phyloP scores from a whole-genome alignment of 1,140 invertebrate species.

The Zaprionus kolodkinae region DNA sequence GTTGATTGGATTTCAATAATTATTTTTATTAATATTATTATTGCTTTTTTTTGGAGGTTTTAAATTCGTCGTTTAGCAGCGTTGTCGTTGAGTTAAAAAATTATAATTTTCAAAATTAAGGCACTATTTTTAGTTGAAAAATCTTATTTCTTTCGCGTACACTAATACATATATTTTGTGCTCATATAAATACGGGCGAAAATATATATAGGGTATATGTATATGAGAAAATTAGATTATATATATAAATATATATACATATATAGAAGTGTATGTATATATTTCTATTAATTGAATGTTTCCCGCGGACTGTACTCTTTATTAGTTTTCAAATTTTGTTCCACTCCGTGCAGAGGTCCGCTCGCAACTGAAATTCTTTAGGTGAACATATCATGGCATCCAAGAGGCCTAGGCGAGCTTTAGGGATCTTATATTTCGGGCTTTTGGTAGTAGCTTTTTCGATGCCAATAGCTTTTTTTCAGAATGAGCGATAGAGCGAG shows the following conservation, averaged over 20 bases:
- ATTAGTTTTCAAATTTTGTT: slow-evolving; percentile 77
- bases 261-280: slow-evolving; percentile 40
- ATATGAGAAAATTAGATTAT: slow-evolving; percentile 71
- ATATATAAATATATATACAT: slow-evolving; percentile 55
- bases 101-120: slow-evolving; percentile 67
- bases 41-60: slow-evolving; percentile 17
- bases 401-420: slow-evolving; percentile 69
- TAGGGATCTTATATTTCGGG: slow-evolving; percentile 71
- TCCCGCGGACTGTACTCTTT: slow-evolving; percentile 83
- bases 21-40: slow-evolving; percentile 19
- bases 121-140: slow-evolving; percentile 81
- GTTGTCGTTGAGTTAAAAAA: slow-evolving; percentile 62
- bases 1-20: slow-evolving; percentile 12
- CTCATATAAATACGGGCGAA: slow-evolving; percentile 61
- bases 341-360: slow-evolving; percentile 84
- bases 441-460: slow-evolving; percentile 48
- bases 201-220: slow-evolving; percentile 74
- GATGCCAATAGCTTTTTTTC: slow-evolving; percentile 47
- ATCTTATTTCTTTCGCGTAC: slow-evolving; percentile 76
- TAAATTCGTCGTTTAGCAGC: slow-evolving; percentile 62
- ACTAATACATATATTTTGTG: slow-evolving; percentile 75
- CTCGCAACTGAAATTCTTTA: slow-evolving; percentile 83
- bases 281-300: slow-evolving; percentile 77
- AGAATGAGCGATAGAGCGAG: slow-evolving; percentile 49
- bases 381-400: slow-evolving; percentile 61